These are phyloP conservation scores for Crotalus tigris DNA, from an alignment of 2,113 vertebrate genomes.

Conservation along the genomic window DNA sequence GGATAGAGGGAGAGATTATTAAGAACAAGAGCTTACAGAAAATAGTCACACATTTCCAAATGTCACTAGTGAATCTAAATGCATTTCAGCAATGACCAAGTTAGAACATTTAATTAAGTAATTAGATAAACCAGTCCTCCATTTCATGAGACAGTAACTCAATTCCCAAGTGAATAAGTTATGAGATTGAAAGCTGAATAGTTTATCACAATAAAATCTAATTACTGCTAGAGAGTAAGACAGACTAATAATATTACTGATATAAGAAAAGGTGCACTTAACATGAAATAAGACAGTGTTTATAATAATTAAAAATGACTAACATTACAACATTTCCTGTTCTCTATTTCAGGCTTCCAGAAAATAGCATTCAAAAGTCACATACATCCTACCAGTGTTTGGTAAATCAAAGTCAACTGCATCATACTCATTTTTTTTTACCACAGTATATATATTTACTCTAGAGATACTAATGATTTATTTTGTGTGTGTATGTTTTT, in stretches of 20 bases:
- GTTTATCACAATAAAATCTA: conserved; percentile 63
- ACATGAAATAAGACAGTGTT: conserved; percentile 45
- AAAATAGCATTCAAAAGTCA: conserved; percentile 39
- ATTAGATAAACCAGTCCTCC: conserved; percentile 64
- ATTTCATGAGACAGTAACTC: conserved; percentile 67
- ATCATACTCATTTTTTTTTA: conserved; percentile 51
- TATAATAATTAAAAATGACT: conserved; percentile 4
- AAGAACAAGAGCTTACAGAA: conserved; percentile 45
- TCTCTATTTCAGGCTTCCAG: conserved; percentile 28
- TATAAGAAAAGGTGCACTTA: conserved; percentile 57
- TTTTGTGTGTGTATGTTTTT: not conserved
- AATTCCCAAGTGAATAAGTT: conserved; percentile 59
- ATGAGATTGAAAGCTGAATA: conserved; percentile 46
- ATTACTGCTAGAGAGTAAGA: conserved; percentile 57
- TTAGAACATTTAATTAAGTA: conserved; percentile 68
- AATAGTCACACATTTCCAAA: conserved; percentile 41
- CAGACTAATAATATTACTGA: conserved; percentile 49
- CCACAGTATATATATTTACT: conserved; percentile 25
- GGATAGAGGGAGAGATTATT: conserved; percentile 39
- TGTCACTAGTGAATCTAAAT: conserved; percentile 44
- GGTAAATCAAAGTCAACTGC: conserved; percentile 37
- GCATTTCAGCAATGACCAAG: conserved; percentile 63
- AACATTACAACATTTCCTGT: not conserved
- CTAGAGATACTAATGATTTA: not conserved
- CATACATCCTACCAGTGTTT: conserved; percentile 35